Percentiles rank a stretch among this genome's conserved stretches.
These are phyloP conservation scores for Notospermus geniculatus DNA, from an alignment of 1,140 invertebrate genomes.

Conservation along the genomic window DNA sequence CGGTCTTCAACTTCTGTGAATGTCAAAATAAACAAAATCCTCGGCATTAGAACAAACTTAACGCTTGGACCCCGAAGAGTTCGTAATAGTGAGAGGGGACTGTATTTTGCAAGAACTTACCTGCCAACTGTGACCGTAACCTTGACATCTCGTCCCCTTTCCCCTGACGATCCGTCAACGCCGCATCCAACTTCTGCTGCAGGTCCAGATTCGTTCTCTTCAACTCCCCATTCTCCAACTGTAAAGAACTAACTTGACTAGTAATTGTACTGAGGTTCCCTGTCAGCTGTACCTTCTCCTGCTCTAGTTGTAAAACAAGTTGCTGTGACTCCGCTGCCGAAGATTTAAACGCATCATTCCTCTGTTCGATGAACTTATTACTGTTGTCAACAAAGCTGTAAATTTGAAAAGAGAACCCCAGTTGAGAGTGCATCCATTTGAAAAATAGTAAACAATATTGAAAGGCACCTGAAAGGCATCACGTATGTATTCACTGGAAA, in stretches of 20 bases:
- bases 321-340: constrained; percentile 48
- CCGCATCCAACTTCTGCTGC: constrained; percentile 34
- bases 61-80: too few species aligned
- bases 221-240: constrained; percentile 40
- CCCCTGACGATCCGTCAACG: constrained; percentile 23
- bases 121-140: constrained; percentile 36
- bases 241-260: constrained; percentile 40
- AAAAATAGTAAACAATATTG: background rate
- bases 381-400: constrained; percentile 57
- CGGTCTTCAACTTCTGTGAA: constrained; percentile 46
- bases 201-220: constrained; percentile 42
- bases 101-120: constrained; percentile 24
- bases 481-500: too few species aligned
- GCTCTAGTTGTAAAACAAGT: constrained; percentile 50
- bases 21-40: too few species aligned
- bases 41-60: background rate
- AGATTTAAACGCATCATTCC: constrained; percentile 50
- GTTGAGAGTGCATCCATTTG: too few species aligned
- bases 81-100: too few species aligned
- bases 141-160: constrained; percentile 39
- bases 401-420: constrained; percentile 21
- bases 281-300: constrained; percentile 53
- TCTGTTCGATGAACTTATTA: constrained; percentile 53
- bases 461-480: too few species aligned
- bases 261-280: constrained; percentile 40